Base-by-base conservation (phyloP, 2,888 invertebrate genomes). In the Plusia festucae region DNA sequence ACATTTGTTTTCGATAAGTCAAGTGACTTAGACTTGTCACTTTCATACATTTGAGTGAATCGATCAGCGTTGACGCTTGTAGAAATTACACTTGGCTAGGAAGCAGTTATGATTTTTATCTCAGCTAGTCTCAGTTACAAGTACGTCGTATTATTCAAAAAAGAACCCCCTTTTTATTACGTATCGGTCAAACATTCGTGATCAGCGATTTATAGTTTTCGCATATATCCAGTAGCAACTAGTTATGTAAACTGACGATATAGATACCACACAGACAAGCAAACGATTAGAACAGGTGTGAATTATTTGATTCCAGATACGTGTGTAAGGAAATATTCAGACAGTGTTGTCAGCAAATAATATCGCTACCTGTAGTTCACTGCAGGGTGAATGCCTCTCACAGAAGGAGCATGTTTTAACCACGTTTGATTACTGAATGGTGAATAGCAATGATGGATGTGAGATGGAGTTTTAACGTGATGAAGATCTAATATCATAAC, bases 181-280 rank as follows among this genome's bases (percentile, higher is more conserved):
- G 54, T 58, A 57, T 8, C 55, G 44, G n/a, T 30, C 64, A 60
- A 78, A 80, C 58, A 77, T 53, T 80, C 78, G 78, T 78, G 78
- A 68, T 61, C 30, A 52, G 34, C 55, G 34, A 67, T 58, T 77
- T 77, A 79, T 49, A 52, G 27, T 63, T 60, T 49, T 66, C 53
- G 66, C 52, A 68, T 66, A 68, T 66, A 54, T 63, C 55, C 64
- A 59, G 52, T 52, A 63, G 16, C 56, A 30, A 61, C 55, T 57
- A 34, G 60, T 73, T 73, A 66, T 53, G 68, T 76, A 66, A 68
- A 75, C 71, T 56, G 34, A 49, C 59, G 52, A 52, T 61, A 59
- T 62, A 54, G 24, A 55, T 40, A n/a, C 32, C 61, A 44, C 51
- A 5, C n/a, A 68, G 58, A 68, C 53, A 57, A 71, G 65, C 54